These are phyloP conservation scores for Solea solea DNA, from an alignment of 2,113 vertebrate genomes.

Conservation along the genomic window DNA sequence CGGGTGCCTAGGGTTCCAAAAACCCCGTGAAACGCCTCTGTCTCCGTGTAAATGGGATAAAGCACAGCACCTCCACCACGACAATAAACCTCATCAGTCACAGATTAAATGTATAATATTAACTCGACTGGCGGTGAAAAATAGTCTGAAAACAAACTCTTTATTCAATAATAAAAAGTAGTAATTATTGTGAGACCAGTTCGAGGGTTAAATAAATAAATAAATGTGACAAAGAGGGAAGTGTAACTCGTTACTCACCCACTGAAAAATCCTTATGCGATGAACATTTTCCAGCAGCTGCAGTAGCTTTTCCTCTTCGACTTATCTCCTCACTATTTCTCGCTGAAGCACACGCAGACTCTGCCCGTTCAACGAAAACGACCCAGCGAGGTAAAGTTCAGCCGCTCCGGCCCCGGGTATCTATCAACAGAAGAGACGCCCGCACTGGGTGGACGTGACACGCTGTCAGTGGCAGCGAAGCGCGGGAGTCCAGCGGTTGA, in stretches of 20 bases:
- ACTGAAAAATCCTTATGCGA: too few relatives aligned
- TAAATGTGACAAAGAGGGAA: too few relatives aligned
- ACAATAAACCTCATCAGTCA: constrained; percentile 19
- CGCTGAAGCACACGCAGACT: constrained; percentile 30
- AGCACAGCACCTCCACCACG: constrained; percentile 2
- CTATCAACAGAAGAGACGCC: not conserved
- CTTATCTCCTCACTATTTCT: too few relatives aligned
- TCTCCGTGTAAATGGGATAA: not conserved
- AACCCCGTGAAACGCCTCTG: not conserved
- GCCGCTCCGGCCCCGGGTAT: not conserved
- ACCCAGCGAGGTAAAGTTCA: constrained; percentile 35
- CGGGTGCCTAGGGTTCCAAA: too few relatives aligned
- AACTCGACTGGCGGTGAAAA: constrained; percentile 17
- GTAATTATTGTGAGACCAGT: too few relatives aligned
- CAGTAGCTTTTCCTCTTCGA: too few relatives aligned
- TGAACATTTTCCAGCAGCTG: too few relatives aligned
- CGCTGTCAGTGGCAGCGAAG: not conserved
- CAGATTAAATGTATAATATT: constrained; percentile 11
- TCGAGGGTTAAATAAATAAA: too few relatives aligned
- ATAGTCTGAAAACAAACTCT: too few relatives aligned
- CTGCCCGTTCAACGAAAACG: not conserved
- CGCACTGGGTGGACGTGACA: not conserved
- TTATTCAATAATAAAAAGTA: too few relatives aligned
- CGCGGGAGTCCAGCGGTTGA: not conserved
- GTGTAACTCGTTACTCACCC: too few relatives aligned